These are phyloP conservation scores for Rhinichthys klamathensis DNA, from an alignment of 2,113 vertebrate genomes.

Conservation along the genomic window DNA sequence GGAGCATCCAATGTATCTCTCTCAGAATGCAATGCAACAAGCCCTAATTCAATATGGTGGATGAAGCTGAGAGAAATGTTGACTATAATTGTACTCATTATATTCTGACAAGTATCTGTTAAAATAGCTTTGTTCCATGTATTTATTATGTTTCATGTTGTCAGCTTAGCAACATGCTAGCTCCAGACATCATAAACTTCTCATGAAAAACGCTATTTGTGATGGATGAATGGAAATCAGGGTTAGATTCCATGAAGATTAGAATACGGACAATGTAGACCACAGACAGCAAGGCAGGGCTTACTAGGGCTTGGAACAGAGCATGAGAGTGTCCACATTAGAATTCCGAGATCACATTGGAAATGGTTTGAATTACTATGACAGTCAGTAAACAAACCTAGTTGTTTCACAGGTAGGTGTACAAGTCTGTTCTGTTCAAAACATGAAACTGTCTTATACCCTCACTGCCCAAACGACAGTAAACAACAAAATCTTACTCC, in stretches of 20 bases:
- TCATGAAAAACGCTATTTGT: neutral
- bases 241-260: neutral
- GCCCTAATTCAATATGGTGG: neutral
- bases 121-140: neutral
- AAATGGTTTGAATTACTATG: neutral
- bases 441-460: neutral
- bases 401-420: neutral
- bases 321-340: neutral
- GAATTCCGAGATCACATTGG: neutral
- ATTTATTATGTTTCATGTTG: neutral
- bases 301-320: neutral
- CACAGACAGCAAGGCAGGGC: neutral
- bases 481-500: conserved; percentile 18
- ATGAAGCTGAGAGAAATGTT: neutral
- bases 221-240: neutral
- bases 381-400: neutral
- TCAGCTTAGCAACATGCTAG: conserved; percentile 10
- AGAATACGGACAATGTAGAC: neutral
- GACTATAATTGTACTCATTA: neutral
- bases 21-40: neutral
- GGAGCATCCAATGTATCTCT: neutral
- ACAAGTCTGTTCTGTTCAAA: neutral
- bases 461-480: neutral
- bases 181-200: neutral
- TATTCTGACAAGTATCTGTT: neutral